phyloP scores from a whole-genome alignment of 2,113 vertebrate species.

The Macheiramphus alcinus region DNA sequence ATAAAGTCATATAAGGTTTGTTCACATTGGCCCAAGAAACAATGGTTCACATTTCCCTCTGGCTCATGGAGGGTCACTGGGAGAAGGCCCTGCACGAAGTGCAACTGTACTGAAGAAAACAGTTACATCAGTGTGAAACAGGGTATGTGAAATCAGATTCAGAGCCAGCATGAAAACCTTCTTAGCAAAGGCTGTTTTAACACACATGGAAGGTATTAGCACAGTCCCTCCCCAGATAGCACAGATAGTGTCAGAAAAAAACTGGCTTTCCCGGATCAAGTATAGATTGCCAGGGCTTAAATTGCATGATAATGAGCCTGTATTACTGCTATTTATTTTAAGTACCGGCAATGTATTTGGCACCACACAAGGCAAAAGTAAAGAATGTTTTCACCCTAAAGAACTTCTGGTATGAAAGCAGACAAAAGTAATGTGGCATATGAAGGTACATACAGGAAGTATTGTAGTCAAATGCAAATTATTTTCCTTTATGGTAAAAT shows the following conservation, averaged over 20 bases:
- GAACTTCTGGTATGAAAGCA: background rate
- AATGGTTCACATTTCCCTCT: background rate
- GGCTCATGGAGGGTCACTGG: background rate
- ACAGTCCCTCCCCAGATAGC: constrained; percentile 32
- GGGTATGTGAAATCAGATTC: background rate
- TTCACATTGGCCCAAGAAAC: background rate
- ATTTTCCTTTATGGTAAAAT: background rate
- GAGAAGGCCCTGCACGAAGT: background rate
- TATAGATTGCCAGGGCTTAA: constrained; percentile 17
- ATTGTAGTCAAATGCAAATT: background rate
- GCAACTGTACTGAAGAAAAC: background rate
- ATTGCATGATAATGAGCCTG: constrained; percentile 37
- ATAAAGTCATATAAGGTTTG: background rate
- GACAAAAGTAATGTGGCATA: background rate
- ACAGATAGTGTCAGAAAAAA: constrained; percentile 58
- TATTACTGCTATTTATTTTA: constrained; percentile 57
- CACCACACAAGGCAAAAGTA: background rate
- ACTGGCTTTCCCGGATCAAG: background rate
- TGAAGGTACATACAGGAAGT: background rate
- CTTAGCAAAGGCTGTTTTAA: constrained; percentile 5
- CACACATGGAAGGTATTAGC: constrained; percentile 61
- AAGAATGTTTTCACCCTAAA: background rate
- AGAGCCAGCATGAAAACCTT: background rate
- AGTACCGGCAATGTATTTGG: background rate
- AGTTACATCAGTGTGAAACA: background rate